Base-by-base conservation (phyloP, 2,113 vertebrate genomes). In the Rhinichthys klamathensis region DNA sequence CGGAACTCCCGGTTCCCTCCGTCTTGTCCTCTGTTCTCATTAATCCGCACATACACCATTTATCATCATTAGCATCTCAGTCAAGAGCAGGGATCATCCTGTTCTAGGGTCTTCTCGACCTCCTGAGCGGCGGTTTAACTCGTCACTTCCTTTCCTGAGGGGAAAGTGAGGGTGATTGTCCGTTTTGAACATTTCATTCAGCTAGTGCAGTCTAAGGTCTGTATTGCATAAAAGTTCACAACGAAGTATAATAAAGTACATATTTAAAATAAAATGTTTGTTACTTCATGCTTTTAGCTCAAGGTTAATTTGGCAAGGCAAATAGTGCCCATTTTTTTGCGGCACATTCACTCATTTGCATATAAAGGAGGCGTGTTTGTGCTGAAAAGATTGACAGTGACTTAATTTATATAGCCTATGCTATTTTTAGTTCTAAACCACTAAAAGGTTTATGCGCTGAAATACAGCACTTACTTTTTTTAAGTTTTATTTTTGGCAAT, bases 21-120 rank as follows among this genome's bases (percentile, higher is more conserved):
- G 65, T 82, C 75, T 61, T 54, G 70, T 69, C 74, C 78, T 84
- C 78, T 21, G 58, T 86, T 86, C 83, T 88, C 83, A 85, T 87
- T 88, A 90, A 87, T 87, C 85, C 83, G 77, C 88, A 85, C 72
- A 76, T 49, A 80, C 83, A 74, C 58, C 73, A 88, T 90, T 90
- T 83, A 90, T 90, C 89, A 87, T 90, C 89, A 88, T 90, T 90
- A 90, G 81, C 60, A 81, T 85, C 85, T 30, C 23, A 21, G 23
- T 80, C 23, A 61, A 73, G 54, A 72, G 65, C 84, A 44, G 16
- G 70, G 16, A 63, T 78, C 25, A 75, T 74, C 25, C 78, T 69
- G 72, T 72, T 87, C 67, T 67, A 32, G 30, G 30, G 67, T 30
- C 81, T 25, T 13, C 46, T 70, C 46, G 1, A 21, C 63, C 63